Percentiles rank a stretch among this genome's conserved stretches.
These are phyloP conservation scores for Pholis gunnellus DNA, from an alignment of 2,113 vertebrate species.

Conservation along the genomic window DNA sequence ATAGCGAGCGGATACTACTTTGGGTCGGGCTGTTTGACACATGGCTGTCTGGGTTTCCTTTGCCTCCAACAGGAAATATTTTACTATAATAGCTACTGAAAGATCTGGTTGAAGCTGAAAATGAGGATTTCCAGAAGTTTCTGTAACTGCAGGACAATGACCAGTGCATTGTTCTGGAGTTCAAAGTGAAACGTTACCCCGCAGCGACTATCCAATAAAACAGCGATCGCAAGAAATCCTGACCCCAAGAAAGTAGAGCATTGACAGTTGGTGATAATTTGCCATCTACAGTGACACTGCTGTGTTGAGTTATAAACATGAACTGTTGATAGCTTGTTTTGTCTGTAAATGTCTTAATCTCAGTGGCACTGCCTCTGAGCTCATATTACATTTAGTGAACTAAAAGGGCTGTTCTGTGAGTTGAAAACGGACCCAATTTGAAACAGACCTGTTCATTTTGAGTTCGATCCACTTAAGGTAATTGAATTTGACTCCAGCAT, in stretches of 20 bases:
- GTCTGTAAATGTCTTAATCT: conserved; percentile 62
- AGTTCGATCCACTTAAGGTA: conserved; percentile 73
- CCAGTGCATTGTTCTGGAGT: conserved; percentile 18
- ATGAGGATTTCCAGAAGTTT: conserved; percentile 31
- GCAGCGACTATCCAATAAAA: conserved; percentile 10
- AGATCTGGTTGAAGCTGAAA: conserved; percentile 39
- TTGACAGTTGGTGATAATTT: conserved; percentile 64
- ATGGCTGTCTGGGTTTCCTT: conserved; percentile 46
- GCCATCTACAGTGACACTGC: conserved; percentile 52
- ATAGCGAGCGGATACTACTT: conserved; percentile 40
- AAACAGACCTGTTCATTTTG: conserved; percentile 71
- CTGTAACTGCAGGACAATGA: conserved; percentile 25
- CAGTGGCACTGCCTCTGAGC: conserved; percentile 34
- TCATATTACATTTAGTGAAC: conserved; percentile 64
- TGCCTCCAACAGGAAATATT: conserved; percentile 40
- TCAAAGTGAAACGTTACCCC: conserved; percentile 57
- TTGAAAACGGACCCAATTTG: conserved; percentile 68
- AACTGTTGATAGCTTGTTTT: conserved; percentile 59
- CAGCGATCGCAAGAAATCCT: conserved; percentile 25
- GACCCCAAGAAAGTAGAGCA: conserved; percentile 30
- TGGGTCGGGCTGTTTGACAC: conserved; percentile 41
- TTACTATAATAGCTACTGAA: conserved; percentile 44
- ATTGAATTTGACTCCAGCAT: conserved; percentile 79
- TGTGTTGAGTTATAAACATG: conserved; percentile 57
- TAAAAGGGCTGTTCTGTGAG: conserved; percentile 73